A percentile compares a stretch with the other conserved stretches of the same genome.
These are phyloP conservation scores for Ricordea florida DNA, from an alignment of 92 coral and sea anemone genomes.

Conservation along the genomic window DNA sequence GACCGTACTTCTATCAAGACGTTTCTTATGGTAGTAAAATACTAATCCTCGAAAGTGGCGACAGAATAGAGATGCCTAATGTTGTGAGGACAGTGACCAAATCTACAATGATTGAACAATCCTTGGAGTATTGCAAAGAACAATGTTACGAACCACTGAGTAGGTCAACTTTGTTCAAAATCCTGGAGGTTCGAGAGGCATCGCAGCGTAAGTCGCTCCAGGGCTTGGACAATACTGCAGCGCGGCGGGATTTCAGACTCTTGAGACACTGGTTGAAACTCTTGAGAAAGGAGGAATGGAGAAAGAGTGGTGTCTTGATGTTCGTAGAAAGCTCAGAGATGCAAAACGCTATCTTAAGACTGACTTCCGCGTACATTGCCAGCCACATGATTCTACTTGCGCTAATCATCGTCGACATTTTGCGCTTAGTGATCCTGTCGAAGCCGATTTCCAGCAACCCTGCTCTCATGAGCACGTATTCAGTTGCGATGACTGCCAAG, in stretches of 20 bases:
- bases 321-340: conserved; percentile 12
- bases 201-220: conserved; percentile 58
- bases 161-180: conserved; percentile 57
- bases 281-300: conserved; percentile 62
- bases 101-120: conserved; percentile 39
- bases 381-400: too few species aligned
- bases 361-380: too few species aligned
- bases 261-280: conserved; percentile 45
- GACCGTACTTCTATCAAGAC: too few species aligned
- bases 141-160: conserved; percentile 37
- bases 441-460: too few species aligned
- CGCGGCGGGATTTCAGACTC: conserved; percentile 50
- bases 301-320: conserved; percentile 38
- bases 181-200: conserved; percentile 50
- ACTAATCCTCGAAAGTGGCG: too few species aligned
- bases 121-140: conserved; percentile 39
- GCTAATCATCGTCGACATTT: too few species aligned
- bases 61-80: conserved; percentile 41
- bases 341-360: too few species aligned
- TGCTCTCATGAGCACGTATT: too few species aligned
- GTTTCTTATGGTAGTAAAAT: too few species aligned
- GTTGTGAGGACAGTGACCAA: conserved; percentile 37
- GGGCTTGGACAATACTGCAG: conserved; percentile 59
- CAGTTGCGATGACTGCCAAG: too few species aligned
- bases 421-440: too few species aligned